phyloP scores from a whole-genome alignment of 2,113 vertebrate species.

The Varanus komodoensis region DNA sequence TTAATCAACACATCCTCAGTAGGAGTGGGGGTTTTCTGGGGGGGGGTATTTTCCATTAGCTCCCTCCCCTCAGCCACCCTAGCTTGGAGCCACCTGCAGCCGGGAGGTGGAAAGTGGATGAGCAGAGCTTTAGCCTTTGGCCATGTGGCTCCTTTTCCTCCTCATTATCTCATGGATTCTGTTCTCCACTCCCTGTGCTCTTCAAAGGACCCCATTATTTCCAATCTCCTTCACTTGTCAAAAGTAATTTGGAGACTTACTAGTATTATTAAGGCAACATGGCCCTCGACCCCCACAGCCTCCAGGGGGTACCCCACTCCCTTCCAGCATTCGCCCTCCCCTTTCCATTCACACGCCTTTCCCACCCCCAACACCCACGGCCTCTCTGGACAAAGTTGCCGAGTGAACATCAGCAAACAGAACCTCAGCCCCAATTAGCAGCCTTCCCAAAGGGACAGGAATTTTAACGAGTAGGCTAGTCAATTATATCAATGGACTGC shows the following conservation, averaged over 20 bases:
- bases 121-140: background rate
- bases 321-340: conserved; percentile 36
- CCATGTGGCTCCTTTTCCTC: conserved; percentile 28
- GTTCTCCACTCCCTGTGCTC: conserved; percentile 43
- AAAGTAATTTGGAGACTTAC: conserved; percentile 68
- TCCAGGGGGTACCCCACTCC: background rate
- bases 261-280: conserved; percentile 50
- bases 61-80: background rate
- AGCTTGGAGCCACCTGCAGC: background rate
- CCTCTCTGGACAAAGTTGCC: conserved; percentile 30
- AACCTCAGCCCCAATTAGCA: conserved; percentile 69
- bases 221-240: conserved; percentile 78
- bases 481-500: conserved; percentile 75
- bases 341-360: background rate
- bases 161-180: conserved; percentile 78
- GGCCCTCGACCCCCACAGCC: conserved; percentile 43
- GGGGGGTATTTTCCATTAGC: background rate
- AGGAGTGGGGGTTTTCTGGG: background rate
- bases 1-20: conserved; percentile 18
- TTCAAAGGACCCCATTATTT: conserved; percentile 75
- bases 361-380: background rate
- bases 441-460: conserved; percentile 63
- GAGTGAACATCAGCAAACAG: conserved; percentile 32
- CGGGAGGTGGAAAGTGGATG: background rate
- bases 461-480: conserved; percentile 77